phyloP scores from a whole-genome alignment of 1,140 invertebrate species.

The Heliconius hermathena region DNA sequence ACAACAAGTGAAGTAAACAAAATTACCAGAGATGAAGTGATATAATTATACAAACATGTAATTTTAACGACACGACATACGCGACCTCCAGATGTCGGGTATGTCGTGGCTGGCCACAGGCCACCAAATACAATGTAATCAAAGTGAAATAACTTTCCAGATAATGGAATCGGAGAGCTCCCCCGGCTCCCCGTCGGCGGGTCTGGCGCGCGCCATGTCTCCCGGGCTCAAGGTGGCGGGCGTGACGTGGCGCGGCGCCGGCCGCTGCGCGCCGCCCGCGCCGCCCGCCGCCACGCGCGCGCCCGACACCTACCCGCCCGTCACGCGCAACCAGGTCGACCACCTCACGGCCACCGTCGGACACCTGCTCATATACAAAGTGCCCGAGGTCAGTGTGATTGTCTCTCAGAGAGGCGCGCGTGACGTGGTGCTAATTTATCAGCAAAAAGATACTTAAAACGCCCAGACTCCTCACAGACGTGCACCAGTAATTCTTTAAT shows the following conservation, averaged over 20 bases:
- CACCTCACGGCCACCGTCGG: conserved; percentile 90
- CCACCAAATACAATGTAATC: too few relatives aligned
- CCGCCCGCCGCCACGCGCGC: conserved; percentile 81
- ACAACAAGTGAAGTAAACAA: too few relatives aligned
- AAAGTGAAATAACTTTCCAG: conserved; percentile 55
- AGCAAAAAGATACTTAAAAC: too few relatives aligned
- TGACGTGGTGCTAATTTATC: too few relatives aligned
- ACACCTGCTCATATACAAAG: conserved; percentile 89
- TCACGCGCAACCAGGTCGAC: conserved; percentile 92
- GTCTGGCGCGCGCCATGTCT: conserved; percentile 82
- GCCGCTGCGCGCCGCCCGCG: conserved; percentile 83
- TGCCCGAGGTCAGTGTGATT: conserved; percentile 85
- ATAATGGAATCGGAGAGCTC: conserved; percentile 79
- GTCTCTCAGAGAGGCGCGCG: too few relatives aligned
- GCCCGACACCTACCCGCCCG: conserved; percentile 86
- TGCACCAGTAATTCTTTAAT: too few relatives aligned
- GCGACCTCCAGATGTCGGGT: too few relatives aligned
- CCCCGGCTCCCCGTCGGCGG: conserved; percentile 81
- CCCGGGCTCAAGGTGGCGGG: conserved; percentile 85
- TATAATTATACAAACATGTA: too few relatives aligned
- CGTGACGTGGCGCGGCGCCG: conserved; percentile 83
- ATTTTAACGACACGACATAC: too few relatives aligned
- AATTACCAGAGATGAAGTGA: too few relatives aligned
- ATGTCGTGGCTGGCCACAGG: too few relatives aligned
- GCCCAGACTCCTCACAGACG: too few relatives aligned